Base-by-base conservation (phyloP, 2,888 invertebrate species). In the Nemurella pictetii region DNA sequence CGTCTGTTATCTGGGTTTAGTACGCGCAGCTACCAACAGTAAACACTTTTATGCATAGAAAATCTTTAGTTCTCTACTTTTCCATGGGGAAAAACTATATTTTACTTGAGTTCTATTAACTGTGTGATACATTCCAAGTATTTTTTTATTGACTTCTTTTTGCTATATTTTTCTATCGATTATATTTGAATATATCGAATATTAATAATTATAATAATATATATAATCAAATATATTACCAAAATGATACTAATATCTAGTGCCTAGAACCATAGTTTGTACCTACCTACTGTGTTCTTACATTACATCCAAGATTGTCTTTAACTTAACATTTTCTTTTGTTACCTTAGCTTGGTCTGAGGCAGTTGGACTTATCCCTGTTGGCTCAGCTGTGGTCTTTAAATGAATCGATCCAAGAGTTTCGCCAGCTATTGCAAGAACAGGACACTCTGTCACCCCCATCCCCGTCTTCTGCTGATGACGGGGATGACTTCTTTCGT, bases 311-410 rank as follows among this genome's bases (percentile, higher is more conserved):
- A 28, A 77, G 15, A 28, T 77, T 7, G 4, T 5, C 15, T 26
- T 26, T 77, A 28, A 27, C 4, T 26, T 77, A 26, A 26, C 4
- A 77, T 77, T 77, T 77, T 77, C 27, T 25, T 80, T 80, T 80
- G 3, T 15, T 80, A 7, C 12, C 94, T 80, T 93, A 98, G 98
- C 96, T 95, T 88, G 96, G 96, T 88, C 93, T 98, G 32, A 94
- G 98, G 84, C 97, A 97, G 90, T 90, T 98, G 90, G 98, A 98
- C 91, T 93, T 98, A 88, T 96, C 97, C 0, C 92, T 98, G 84
- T 93, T 98, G 77, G 97, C 97, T 3, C 98, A 98, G 90, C 92
- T 98, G 87, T 97, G 97, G 97, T 95, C 96, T 0, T 92, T 98
- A 83, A 97, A 97, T 91, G 97, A 98, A 90, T 95, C 97, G 75